Evolutionary conservation across 2,888 invertebrate genomes (phyloP), one percentile per base, ranked within the genome.

Genomic region (Argynnis bischoffii): DNA sequence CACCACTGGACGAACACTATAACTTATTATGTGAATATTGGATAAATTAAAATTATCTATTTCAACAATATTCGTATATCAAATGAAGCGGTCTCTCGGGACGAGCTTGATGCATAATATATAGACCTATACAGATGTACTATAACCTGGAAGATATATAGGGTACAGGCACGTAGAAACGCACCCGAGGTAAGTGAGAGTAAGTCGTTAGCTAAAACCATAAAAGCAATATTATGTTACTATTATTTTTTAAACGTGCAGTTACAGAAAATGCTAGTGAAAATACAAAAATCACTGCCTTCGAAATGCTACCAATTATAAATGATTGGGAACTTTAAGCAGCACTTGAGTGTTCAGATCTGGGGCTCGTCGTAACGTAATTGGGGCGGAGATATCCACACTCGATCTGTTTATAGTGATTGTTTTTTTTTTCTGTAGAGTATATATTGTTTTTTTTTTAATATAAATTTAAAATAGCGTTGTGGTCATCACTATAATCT

Each of bases 81-180:
- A 70, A 74, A 72, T 67, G 72, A 71, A 68, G 68, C 64, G 70
- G 55, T 31, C 63, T 18, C 48, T 51, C 18, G 63, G 54, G 63
- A 63, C 13, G 35, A 31, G 63, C 21, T 41, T 47, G 57, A 57
- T 35, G 50, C 50, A 16, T 31, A 51, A n/a, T n/a, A n/a, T n/a
- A n/a, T 35, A 35, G 35, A n/a, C n/a, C n/a, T 35, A 35, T 8
- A 35, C 35, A 35, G 1, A 35, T 6, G 1, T 6, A 31, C 6
- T 5, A 31, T 35, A 35, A 8, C 26, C 26, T 26, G 26, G 26
- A 4, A 0, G 26, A 26, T 4, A 26, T 26, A 26, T 26, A 21
- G 2, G 26, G 26, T 26, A 26, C 26, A 26, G 4, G 26, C 26
- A 26, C 26, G 4, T 5, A 26, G 0, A 26, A 26, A 26, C 4